phyloP scores from a whole-genome alignment of 2,888 invertebrate species.

The Timema cristinae region DNA sequence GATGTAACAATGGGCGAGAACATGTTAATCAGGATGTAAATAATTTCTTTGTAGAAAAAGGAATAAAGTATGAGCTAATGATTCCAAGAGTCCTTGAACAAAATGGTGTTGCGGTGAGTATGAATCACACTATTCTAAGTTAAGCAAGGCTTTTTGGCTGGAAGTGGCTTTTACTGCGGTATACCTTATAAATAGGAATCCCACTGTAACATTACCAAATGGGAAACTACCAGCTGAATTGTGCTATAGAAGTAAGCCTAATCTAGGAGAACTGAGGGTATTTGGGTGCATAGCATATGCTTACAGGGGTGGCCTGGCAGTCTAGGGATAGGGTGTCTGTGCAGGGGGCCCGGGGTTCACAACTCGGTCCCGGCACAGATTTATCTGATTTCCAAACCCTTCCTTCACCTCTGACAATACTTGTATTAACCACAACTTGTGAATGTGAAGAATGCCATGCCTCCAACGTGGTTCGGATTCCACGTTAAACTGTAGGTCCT shows the following conservation, averaged over 20 bases:
- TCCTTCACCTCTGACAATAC: no score
- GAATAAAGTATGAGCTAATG: constrained; percentile 9
- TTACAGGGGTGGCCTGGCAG: no score
- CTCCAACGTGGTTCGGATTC: no score
- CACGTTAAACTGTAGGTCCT: no score
- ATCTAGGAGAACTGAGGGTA: no score
- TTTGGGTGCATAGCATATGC: no score
- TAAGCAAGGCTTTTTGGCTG: not conserved
- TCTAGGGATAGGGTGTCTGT: no score
- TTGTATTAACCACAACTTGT: no score
- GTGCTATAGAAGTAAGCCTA: constrained; percentile 3
- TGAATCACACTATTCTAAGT: constrained; percentile 4
- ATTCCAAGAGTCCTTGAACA: not conserved
- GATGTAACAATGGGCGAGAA: not conserved
- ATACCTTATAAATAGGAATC: not conserved
- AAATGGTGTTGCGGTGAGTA: constrained; percentile 1
- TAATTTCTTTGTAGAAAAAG: not conserved
- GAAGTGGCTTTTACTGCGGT: not conserved
- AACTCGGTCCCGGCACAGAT: no score
- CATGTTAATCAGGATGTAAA: constrained; percentile 9
- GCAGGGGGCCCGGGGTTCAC: no score
- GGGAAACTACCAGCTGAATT: constrained; percentile 11
- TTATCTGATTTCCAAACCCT: no score
- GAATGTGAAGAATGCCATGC: no score
- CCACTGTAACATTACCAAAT: not conserved